Evolutionary conservation across 2,888 invertebrate species (phyloP).

Genomic region (Invenusta paracnida): DNA sequence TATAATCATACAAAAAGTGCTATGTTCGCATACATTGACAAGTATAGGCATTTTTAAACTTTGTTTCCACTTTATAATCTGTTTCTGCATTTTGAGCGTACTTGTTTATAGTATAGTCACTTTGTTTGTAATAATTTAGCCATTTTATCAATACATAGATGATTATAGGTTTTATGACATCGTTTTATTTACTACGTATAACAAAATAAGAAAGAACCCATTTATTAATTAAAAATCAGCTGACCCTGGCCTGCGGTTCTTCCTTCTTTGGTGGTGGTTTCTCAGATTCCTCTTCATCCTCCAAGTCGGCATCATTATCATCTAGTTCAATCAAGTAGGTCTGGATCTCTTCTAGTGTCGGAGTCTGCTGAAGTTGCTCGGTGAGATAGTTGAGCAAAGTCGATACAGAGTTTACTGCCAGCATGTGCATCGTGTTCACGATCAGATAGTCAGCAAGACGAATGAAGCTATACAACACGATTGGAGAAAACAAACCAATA

Average conservation of each 20-base stretch:
- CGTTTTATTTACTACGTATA: too few species aligned
- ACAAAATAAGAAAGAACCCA: too few species aligned
- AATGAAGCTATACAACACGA: slow-evolving; percentile 56
- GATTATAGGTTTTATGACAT: too few species aligned
- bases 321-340: slow-evolving; percentile 47
- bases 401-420: slow-evolving; percentile 61
- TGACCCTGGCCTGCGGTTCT: not conserved
- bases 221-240: not conserved
- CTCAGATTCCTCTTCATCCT: slow-evolving; percentile 36
- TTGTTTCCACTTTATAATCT: too few species aligned
- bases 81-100: too few species aligned
- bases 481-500: too few species aligned
- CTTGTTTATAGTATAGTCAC: too few species aligned
- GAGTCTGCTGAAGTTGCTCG: slow-evolving; percentile 59
- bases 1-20: too few species aligned
- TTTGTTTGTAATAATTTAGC: too few species aligned
- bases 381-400: slow-evolving; percentile 59
- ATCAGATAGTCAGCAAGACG: slow-evolving; percentile 60
- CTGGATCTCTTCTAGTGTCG: slow-evolving; percentile 56
- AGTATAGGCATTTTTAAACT: too few species aligned
- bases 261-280: not conserved
- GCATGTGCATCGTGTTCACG: slow-evolving; percentile 60
- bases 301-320: slow-evolving; percentile 12
- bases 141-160: too few species aligned
- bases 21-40: too few species aligned